Evolutionary conservation across 1,140 invertebrate genomes (phyloP).

Genomic region (Trachymyrmex cornetzi): DNA sequence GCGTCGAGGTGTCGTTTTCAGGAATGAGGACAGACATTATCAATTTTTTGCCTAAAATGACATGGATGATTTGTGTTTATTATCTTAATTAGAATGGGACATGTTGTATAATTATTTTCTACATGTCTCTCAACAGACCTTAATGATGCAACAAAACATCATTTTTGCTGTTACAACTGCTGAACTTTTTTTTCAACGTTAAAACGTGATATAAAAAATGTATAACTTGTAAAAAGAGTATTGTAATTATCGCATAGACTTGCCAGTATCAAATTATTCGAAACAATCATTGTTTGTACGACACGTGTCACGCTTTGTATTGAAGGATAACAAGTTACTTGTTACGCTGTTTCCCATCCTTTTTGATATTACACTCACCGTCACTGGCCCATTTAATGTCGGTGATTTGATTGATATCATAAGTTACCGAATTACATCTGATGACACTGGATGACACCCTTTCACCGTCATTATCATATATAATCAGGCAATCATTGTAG

Average conservation of each 20-base stretch:
- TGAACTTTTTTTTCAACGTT: neutral
- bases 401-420: neutral
- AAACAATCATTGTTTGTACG: neutral
- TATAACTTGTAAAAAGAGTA: neutral
- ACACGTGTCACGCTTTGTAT: neutral
- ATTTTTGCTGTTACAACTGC: neutral
- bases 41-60: slow-evolving; percentile 38
- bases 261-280: neutral
- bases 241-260: neutral
- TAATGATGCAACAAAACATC: neutral
- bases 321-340: too few species aligned
- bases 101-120: neutral
- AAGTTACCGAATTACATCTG: too few species aligned
- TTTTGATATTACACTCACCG: slow-evolving; percentile 57
- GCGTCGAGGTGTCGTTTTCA: neutral
- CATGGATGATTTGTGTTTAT: neutral
- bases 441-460: neutral
- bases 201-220: neutral
- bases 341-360: too few species aligned
- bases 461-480: slow-evolving; percentile 47
- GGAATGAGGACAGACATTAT: neutral
- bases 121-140: neutral
- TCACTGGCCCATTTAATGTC: slow-evolving; percentile 75
- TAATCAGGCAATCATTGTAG: neutral
- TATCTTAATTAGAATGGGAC: neutral